A percentile compares a stretch with the other conserved stretches of the same genome.
Evolutionary conservation across 2,797 vertebrate species (phyloP).

Genomic region (Brachyrhaphis roseni): DNA sequence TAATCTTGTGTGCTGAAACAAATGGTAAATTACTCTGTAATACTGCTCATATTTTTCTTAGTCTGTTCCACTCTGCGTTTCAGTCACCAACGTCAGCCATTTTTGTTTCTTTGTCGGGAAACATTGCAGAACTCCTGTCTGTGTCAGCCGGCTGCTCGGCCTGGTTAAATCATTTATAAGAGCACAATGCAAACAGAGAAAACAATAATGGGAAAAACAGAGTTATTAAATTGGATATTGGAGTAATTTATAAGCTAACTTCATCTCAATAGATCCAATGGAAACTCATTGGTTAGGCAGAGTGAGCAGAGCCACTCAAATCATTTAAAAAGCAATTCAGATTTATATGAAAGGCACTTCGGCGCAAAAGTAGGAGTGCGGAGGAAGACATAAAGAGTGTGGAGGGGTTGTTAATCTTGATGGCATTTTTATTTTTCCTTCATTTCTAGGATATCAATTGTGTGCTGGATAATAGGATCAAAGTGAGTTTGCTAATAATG

Average conservation of each 20-base stretch:
- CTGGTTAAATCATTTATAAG: conserved; percentile 73
- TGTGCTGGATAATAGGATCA: conserved; percentile 79
- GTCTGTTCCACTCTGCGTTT: conserved; percentile 58
- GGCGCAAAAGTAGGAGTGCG: conserved; percentile 70
- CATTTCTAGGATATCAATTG: conserved; percentile 82
- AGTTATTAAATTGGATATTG: conserved; percentile 87
- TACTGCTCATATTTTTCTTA: conserved; percentile 65
- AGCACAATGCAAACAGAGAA: conserved; percentile 80
- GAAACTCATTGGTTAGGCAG: conserved; percentile 85
- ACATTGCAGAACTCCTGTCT: conserved; percentile 61
- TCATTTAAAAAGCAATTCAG: conserved; percentile 88
- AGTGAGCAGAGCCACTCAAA: conserved; percentile 73
- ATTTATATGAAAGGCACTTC: conserved; percentile 78
- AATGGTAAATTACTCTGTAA: conserved; percentile 71
- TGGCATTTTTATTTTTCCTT: conserved; percentile 83
- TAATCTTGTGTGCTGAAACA: conserved; percentile 58
- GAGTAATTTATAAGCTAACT: conserved; percentile 83
- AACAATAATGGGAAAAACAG: conserved; percentile 83
- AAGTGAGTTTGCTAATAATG: conserved; percentile 84
- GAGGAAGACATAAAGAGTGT: conserved; percentile 76
- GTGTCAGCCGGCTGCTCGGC: conserved; percentile 56
- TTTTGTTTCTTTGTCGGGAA: conserved; percentile 76
- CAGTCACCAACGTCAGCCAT: conserved; percentile 60
- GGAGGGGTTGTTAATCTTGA: conserved; percentile 82
- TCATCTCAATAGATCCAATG: conserved; percentile 77